These are phyloP conservation scores for Myotis brandtii DNA, from an alignment of 2,113 vertebrate species.

Conservation along the genomic window DNA sequence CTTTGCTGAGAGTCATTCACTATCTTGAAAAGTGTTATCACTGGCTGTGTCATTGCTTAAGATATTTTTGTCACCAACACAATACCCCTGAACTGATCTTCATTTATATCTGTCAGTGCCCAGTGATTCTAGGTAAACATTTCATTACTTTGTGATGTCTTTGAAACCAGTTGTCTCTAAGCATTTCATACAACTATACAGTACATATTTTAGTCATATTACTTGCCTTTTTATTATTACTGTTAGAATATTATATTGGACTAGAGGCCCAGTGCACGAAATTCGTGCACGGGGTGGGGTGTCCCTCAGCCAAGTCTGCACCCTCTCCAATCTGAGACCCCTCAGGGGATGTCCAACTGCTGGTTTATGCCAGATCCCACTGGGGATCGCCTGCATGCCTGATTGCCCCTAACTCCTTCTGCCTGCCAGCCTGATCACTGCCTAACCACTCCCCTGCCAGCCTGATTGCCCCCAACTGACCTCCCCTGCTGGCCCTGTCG, in stretches of 20 bases:
- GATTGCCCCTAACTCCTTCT: too few relatives aligned
- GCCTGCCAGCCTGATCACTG: too few relatives aligned
- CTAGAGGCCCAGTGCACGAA: too few relatives aligned
- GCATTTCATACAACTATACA: not conserved
- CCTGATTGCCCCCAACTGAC: too few relatives aligned
- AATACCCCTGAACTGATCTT: not conserved
- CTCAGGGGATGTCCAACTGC: too few relatives aligned
- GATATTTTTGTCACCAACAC: not conserved
- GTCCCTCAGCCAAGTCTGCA: too few relatives aligned
- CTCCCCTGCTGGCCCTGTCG: too few relatives aligned
- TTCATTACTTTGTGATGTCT: not conserved
- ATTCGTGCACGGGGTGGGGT: too few relatives aligned
- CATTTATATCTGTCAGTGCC: not conserved
- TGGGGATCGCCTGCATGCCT: too few relatives aligned
- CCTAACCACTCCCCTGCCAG: too few relatives aligned
- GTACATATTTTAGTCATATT: conserved; percentile 15
- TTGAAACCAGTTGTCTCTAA: not conserved
- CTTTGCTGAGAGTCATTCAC: not conserved
- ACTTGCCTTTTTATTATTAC: not conserved
- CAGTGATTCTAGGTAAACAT: conserved; percentile 20
- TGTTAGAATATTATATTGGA: not conserved
- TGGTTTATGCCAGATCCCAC: too few relatives aligned
- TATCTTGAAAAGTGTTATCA: not conserved
- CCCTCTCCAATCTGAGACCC: too few relatives aligned
- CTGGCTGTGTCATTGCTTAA: not conserved